Conservation (phyloP, 1,140 invertebrate species). For the Formica selysi region DNA sequence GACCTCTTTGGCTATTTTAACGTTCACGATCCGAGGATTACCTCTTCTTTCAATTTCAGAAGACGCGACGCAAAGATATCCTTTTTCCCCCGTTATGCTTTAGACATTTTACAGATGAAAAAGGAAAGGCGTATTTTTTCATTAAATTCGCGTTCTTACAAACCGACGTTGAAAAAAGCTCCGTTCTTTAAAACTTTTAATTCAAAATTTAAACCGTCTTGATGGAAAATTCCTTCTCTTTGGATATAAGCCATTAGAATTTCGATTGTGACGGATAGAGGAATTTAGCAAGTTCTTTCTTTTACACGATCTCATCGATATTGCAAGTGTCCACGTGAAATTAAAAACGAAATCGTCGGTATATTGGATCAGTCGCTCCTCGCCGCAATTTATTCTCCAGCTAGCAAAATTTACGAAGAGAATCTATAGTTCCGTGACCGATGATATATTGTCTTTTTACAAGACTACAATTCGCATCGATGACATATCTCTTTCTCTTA, state of each 20-base stretch:
- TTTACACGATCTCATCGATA: neutral
- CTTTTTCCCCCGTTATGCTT: neutral
- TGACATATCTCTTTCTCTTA: neutral
- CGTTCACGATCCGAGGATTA: neutral
- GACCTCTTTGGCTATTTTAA: neutral
- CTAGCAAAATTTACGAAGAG: slow-evolving; percentile 10
- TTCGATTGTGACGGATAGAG: neutral
- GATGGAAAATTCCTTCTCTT: neutral
- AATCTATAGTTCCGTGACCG: neutral
- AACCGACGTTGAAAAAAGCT: neutral
- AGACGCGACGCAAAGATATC: neutral
- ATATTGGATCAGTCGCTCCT: neutral
- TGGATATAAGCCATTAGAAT: neutral
- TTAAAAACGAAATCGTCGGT: slow-evolving; percentile 8
- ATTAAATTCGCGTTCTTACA: neutral
- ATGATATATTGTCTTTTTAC: neutral
- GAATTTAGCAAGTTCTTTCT: neutral
- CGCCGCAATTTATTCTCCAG: neutral
- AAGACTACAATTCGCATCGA: neutral
- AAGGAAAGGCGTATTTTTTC: neutral
- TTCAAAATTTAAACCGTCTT: neutral
- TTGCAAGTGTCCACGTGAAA: neutral
- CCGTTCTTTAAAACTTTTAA: neutral
- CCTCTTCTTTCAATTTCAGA: slow-evolving; percentile 26
- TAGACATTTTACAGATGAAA: neutral